Evolutionary conservation across 2,888 invertebrate genomes (phyloP).

Genomic region (Euclidia mi): DNA sequence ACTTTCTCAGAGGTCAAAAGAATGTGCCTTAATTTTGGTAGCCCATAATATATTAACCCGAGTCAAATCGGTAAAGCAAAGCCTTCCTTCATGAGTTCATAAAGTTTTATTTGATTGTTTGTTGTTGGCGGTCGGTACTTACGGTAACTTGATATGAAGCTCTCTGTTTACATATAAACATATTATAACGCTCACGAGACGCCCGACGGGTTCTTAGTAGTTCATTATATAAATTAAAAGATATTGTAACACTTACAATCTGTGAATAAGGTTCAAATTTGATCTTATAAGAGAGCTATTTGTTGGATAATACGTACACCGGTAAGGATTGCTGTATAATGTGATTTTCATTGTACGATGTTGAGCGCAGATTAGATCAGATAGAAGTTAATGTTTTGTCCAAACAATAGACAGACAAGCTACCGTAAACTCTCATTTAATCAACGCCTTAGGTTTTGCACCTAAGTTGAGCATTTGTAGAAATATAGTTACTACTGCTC

Average conservation of each 20-base stretch:
- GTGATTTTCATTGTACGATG: conserved; percentile 16
- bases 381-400: conserved; percentile 6
- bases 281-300: conserved; percentile 3
- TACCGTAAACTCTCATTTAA: conserved; percentile 5
- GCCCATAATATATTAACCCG: no score
- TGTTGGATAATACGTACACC: conserved; percentile 1
- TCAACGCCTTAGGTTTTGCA: not conserved
- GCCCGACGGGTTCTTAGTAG: conserved; percentile 4
- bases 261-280: conserved; percentile 10
- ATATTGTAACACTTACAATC: not conserved
- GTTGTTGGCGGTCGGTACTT: not conserved
- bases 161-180: conserved; percentile 5
- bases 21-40: no score
- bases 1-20: not conserved
- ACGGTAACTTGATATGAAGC: conserved; percentile 5
- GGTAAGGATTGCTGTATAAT: conserved; percentile 7
- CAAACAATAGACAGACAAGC: conserved; percentile 12
- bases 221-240: conserved; percentile 9
- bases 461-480: not conserved
- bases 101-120: not conserved
- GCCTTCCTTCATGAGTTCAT: no score
- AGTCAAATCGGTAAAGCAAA: no score
- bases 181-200: not conserved
- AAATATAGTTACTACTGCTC: conserved; percentile 3
- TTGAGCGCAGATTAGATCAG: conserved; percentile 10